Evolutionary conservation across 2,888 invertebrate genomes (phyloP).

Genomic region (Deilephila porcellus): DNA sequence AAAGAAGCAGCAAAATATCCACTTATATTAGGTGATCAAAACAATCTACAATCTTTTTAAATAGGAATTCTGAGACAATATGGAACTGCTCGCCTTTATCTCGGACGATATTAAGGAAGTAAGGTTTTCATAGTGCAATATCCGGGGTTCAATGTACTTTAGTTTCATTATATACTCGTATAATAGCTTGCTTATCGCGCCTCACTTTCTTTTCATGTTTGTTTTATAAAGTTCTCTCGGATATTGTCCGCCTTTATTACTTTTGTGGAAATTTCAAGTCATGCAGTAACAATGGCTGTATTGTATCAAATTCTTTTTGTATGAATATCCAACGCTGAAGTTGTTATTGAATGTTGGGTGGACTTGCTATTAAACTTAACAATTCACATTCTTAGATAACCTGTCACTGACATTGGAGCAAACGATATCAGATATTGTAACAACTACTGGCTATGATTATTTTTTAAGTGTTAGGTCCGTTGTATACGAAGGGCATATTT

Average conservation of each 20-base stretch:
- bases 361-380: not conserved
- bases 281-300: conserved; percentile 14
- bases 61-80: conserved; percentile 18
- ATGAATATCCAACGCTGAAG: not conserved
- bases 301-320: conserved; percentile 13
- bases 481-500: too few relatives aligned
- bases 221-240: conserved; percentile 48
- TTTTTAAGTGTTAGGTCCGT: too few relatives aligned
- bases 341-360: not conserved
- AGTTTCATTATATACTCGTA: conserved; percentile 56
- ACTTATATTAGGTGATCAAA: conserved; percentile 7
- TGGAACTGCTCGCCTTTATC: conserved; percentile 27
- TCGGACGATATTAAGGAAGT: conserved; percentile 30
- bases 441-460: too few relatives aligned
- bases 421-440: too few relatives aligned
- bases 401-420: too few relatives aligned
- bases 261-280: conserved; percentile 27
- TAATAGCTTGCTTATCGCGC: conserved; percentile 55
- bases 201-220: conserved; percentile 53
- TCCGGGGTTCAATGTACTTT: conserved; percentile 43
- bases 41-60: conserved; percentile 10
- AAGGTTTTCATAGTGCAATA: conserved; percentile 34
- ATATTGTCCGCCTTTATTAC: conserved; percentile 40
- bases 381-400: too few relatives aligned
- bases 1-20: not conserved